Conservation (phyloP, 2,113 vertebrate species). For the Misgurnus mizolepis region DNA sequence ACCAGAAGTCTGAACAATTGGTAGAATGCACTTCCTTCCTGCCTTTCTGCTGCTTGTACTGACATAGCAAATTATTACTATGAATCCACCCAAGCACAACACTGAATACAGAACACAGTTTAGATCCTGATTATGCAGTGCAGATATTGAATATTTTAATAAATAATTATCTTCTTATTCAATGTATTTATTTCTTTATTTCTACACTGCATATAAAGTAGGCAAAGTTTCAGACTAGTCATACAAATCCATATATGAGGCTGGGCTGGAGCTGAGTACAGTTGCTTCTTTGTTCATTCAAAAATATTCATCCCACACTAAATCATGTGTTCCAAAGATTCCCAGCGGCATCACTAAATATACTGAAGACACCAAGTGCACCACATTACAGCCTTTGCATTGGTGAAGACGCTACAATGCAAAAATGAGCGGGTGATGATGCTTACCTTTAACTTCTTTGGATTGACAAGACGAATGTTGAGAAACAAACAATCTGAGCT, state of each 20-base stretch:
- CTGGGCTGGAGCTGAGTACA: not conserved
- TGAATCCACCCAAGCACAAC: not conserved
- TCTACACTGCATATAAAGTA: not conserved
- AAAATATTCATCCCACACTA: not conserved
- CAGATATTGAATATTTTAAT: not conserved
- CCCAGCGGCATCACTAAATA: not conserved
- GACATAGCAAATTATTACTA: slow-evolving; percentile 9
- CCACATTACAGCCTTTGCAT: not conserved
- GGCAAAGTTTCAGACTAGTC: too few relatives aligned
- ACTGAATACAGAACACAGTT: not conserved
- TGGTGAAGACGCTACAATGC: not conserved
- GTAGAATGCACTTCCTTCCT: slow-evolving; percentile 50
- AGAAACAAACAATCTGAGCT: slow-evolving; percentile 85
- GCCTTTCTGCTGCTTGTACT: slow-evolving; percentile 22
- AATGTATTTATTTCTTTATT: not conserved
- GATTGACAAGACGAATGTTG: slow-evolving; percentile 83
- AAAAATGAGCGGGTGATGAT: not conserved
- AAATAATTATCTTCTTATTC: not conserved
- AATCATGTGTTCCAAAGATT: not conserved
- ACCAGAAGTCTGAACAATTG: slow-evolving; percentile 42
- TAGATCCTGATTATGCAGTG: not conserved
- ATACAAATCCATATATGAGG: not conserved
- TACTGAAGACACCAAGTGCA: not conserved
- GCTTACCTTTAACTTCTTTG: slow-evolving; percentile 77
- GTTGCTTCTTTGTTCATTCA: slow-evolving; percentile 16